phyloP scores from a whole-genome alignment of 2,797 vertebrate genomes.

The Lates japonicus region DNA sequence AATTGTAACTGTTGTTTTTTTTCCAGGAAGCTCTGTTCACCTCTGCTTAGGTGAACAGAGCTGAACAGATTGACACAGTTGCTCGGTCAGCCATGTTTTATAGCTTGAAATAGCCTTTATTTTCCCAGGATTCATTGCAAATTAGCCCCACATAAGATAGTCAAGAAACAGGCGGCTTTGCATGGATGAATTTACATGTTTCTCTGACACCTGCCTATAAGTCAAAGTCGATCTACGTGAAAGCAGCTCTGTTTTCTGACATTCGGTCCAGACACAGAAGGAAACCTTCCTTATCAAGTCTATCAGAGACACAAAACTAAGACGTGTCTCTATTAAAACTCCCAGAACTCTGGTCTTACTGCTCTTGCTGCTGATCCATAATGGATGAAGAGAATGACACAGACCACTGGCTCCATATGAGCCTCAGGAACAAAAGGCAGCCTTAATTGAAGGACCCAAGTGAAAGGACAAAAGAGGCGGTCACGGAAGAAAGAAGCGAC shows the following conservation, averaged over 20 bases:
- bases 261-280: not conserved
- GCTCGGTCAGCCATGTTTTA: not conserved
- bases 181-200: not conserved
- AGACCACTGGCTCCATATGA: conserved; percentile 56
- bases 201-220: not conserved
- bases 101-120: not conserved
- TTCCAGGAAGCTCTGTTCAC: too few species aligned
- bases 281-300: not conserved
- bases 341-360: conserved; percentile 35
- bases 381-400: conserved; percentile 66
- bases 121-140: not conserved
- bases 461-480: conserved; percentile 31
- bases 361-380: conserved; percentile 63
- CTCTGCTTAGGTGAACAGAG: too few species aligned
- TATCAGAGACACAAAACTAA: not conserved
- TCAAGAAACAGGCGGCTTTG: not conserved
- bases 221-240: not conserved
- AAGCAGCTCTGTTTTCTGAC: not conserved
- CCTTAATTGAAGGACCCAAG: conserved; percentile 53
- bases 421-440: conserved; percentile 55
- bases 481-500: conserved; percentile 3
- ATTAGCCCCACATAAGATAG: not conserved
- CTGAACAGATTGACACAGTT: not conserved
- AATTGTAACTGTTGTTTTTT: too few species aligned
- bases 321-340: conserved; percentile 39